Percentiles rank a stretch among this genome's conserved stretches.
Conservation (phyloP, 64 coral and sea anemone genomes). For the Montipora capricornis region DNA sequence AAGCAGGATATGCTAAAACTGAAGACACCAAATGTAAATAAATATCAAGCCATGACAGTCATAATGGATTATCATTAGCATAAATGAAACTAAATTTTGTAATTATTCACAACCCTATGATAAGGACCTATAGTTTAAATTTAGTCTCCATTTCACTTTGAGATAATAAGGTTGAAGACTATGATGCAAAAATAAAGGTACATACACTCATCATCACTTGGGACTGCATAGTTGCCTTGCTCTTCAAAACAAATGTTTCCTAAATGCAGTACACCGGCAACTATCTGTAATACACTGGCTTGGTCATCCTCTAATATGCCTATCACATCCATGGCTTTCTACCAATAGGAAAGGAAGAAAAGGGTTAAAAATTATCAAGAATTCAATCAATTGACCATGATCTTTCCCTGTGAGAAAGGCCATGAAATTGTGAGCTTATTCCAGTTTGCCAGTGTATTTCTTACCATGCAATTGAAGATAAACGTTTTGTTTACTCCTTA, state of each 20-base stretch:
- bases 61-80: too few relatives aligned
- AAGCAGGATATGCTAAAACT: conserved; percentile 97
- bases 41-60: background rate
- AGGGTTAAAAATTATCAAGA: background rate
- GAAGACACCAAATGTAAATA: background rate
- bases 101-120: too few relatives aligned
- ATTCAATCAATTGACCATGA: background rate
- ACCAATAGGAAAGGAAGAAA: background rate
- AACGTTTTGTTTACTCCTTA: too few relatives aligned
- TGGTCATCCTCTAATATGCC: conserved; percentile 93
- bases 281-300: conserved; percentile 82
- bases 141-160: background rate
- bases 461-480: too few relatives aligned
- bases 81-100: too few relatives aligned
- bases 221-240: conserved; percentile 94
- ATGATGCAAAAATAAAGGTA: background rate
- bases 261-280: conserved; percentile 95
- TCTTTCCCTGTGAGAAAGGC: background rate
- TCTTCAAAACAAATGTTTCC: conserved; percentile 95
- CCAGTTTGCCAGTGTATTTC: too few relatives aligned
- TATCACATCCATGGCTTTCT: conserved; percentile 99
- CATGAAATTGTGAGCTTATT: background rate
- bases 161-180: background rate
- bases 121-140: too few relatives aligned
- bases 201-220: conserved; percentile 98